Evolutionary conservation across 2,797 vertebrate species (phyloP), one percentile per base, ranked within the genome.

Genomic region (Megaceryle alcyon): DNA sequence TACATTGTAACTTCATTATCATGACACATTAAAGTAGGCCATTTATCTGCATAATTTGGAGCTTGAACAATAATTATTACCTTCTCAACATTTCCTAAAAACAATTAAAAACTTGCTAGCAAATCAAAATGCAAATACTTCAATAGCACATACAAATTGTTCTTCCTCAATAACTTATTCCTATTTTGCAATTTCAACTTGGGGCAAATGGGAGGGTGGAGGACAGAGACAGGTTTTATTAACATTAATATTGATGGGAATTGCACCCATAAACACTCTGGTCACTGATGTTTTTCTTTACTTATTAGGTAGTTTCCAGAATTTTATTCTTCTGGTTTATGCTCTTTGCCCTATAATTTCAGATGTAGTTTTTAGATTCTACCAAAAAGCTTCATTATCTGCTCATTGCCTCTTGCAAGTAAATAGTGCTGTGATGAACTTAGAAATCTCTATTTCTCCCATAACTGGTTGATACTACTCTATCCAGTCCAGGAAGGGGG

Each of bases 281-380:
- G 86, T 87, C 94, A 91, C 28, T 14, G 72, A 71, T 78, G 82
- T 77, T 92, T 93, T 95, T 90, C 93, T 90, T 92, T 75, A 80
- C 83, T 86, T 90, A 77, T 94, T 95, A 94, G 57, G 78, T 92
- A 76, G 91, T 91, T 96, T 88, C 84, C 75, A 92, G 73, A 60
- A 56, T 94, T 92, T 86, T 85, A 78, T 88, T 91, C 87, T 89
- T 73, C 61, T 70, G 57, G 61, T 92, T 96, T 86, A 94, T 79
- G 57, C 87, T 76, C 80, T 92, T 87, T 95, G 86, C 75, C 78
- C 82, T 90, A 14, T 88, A 88, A 96, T 94, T 94, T 96, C 37
- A 73, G 77, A 29, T 11, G 16, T 44, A 90, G 41, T 46, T 39
- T 68, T 96, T 72, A 88, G 65, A 88, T 53, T 75, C 76, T 92